A percentile compares a stretch with the other conserved stretches of the same genome.
Evolutionary conservation across 2,888 invertebrate genomes (phyloP).

Genomic region (Octodonta nipae): DNA sequence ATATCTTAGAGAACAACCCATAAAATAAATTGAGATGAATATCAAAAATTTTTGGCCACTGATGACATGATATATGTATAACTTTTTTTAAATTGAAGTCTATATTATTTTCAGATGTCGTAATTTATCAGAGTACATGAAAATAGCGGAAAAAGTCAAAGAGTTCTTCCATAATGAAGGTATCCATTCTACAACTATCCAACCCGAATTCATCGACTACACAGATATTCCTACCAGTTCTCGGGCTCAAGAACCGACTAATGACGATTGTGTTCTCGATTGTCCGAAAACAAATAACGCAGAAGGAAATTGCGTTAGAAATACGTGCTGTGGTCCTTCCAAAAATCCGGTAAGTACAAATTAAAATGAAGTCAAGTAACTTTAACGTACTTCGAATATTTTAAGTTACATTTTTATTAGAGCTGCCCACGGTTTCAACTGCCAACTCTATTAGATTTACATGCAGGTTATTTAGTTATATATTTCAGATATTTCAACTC

Average conservation of each 20-base stretch:
- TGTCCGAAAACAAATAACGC: slow-evolving; percentile 58
- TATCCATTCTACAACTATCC: slow-evolving; percentile 96
- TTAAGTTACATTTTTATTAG: too few relatives aligned
- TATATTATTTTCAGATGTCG: slow-evolving; percentile 55
- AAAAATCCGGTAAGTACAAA: slow-evolving; percentile 47
- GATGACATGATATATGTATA: too few relatives aligned
- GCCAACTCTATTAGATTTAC: too few relatives aligned
- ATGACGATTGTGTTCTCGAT: slow-evolving; percentile 67
- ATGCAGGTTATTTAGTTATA: too few relatives aligned
- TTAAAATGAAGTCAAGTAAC: too few relatives aligned
- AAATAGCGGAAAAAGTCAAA: slow-evolving; percentile 89
- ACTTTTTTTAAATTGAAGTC: too few relatives aligned
- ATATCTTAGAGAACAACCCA: too few relatives aligned
- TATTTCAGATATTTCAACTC: too few relatives aligned
- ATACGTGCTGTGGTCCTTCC: slow-evolving; percentile 77
- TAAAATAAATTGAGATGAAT: too few relatives aligned
- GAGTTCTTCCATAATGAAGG: slow-evolving; percentile 97
- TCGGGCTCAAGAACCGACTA: slow-evolving; percentile 33
- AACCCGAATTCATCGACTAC: slow-evolving; percentile 90
- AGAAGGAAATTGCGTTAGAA: slow-evolving; percentile 58
- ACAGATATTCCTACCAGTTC: slow-evolving; percentile 35
- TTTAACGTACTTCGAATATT: too few relatives aligned
- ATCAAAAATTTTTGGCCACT: too few relatives aligned
- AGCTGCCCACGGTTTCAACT: too few relatives aligned
- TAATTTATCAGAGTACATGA: slow-evolving; percentile 91